Base-by-base conservation (phyloP, 30 jellyfish, hydroid and myxozoan genomes). In the Turritopsis dohrnii region DNA sequence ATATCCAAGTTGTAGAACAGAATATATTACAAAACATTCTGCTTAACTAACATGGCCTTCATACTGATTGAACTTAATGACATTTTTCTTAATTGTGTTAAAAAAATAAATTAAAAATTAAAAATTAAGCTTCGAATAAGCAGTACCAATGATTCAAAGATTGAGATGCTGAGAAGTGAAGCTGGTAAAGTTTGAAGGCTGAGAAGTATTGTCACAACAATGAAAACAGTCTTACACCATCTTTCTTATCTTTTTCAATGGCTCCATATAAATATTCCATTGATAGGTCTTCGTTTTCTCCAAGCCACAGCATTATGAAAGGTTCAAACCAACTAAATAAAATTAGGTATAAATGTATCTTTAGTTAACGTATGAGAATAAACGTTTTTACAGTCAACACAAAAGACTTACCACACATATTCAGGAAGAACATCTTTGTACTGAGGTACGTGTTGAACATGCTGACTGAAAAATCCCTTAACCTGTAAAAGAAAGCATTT, bases 201-300 rank as follows among this genome's bases (percentile, higher is more conserved):
- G 0, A n/a, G n/a, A n/a, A n/a, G n/a, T n/a, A n/a, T n/a, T 5
- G 8, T 24, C 16, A 21, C 0, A 60, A 16, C 0, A 1, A 60
- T 60, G 28, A 82, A 0, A 7, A 52, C 5, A 23, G 7, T 21
- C 24, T 41, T 18, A 94, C 99, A 72, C 99, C 97, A 24, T 94
- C 97, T 75, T 86, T 89, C 79, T 85, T 85, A 87, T 94, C 99
- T 83, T 86, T 85, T 79, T 94, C 99, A 19, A 94, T 75, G 31
- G 99, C 99, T 60, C 89, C 90, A 75, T 89, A 89, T 96, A 94
- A 84, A 71, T 23, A 94, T 52, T 94, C 99, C 89, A 94, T 73
- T 7, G 96, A 88, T 89, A 88, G 81, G 29, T 94, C 99, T 71
- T 94, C 99, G 71, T 94, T 88, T 24, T 86, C 96, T 7, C 82